phyloP scores from a whole-genome alignment of 2,888 invertebrate species.

The Temnothorax rugatulus region DNA sequence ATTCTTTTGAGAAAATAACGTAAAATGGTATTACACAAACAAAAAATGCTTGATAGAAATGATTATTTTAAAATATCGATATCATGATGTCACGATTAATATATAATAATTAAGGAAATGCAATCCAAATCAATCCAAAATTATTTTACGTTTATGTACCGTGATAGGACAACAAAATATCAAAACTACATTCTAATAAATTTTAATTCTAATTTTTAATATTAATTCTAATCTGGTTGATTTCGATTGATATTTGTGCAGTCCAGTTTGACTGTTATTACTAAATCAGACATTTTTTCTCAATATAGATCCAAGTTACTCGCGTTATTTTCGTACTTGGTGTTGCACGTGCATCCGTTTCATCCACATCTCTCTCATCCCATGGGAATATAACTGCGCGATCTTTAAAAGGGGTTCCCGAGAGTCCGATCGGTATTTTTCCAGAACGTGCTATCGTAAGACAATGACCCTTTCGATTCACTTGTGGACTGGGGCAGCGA shows the following conservation, averaged over 20 bases:
- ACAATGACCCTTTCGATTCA: constrained; percentile 48
- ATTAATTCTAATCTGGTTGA: background rate
- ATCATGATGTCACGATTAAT: background rate
- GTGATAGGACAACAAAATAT: background rate
- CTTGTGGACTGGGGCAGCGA: background rate
- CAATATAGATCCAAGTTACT: background rate
- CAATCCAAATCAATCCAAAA: background rate
- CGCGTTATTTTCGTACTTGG: constrained; percentile 15
- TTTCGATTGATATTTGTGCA: background rate
- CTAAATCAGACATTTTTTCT: background rate
- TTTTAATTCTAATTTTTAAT: background rate
- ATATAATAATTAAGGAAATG: background rate
- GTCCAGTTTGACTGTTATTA: background rate
- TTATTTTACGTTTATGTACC: background rate
- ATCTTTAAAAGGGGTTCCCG: constrained; percentile 2
- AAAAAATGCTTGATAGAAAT: background rate
- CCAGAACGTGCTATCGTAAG: constrained; percentile 20
- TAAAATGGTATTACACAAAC: background rate
- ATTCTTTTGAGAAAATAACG: background rate
- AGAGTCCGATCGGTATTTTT: constrained; percentile 23
- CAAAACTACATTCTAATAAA: constrained; percentile 3
- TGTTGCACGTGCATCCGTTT: background rate
- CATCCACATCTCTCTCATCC: background rate
- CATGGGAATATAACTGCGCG: background rate
- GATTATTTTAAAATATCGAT: background rate